Evolutionary conservation across 2,888 invertebrate genomes (phyloP), one percentile per base, ranked within the genome.

Genomic region (Andrena fulva): DNA sequence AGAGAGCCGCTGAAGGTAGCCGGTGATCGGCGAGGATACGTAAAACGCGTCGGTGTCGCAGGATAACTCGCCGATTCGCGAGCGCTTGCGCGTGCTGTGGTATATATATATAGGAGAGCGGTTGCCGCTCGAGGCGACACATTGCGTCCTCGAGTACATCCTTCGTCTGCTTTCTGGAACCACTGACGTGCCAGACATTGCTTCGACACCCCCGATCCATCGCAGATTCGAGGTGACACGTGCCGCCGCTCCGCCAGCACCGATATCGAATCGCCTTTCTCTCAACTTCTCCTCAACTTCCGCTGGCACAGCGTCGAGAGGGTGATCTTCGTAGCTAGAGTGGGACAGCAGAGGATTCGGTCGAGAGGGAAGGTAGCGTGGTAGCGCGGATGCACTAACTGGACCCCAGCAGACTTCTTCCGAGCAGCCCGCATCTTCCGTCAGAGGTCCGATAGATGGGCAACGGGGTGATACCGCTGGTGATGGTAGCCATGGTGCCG

Each of bases 71-170:
- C 64, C 56, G 48, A 72, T 77, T 72, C 64, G 12, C 54, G 24
- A 48, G 60, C 78, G 74, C 75, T 68, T 75, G 78, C 75, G 78
- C 69, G 63, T 24, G 42, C 68, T 10, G 7, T 24, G 20, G 24
- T n/a, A 16, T 73, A 20, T 73, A 72, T 88, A 86, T 86, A 88
- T 88, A 88, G 86, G 81, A 80, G 81, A 72, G 83, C 79, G 76
- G 31, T 80, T 35, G 67, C 73, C 67, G 77, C 70, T 76, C 81
- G 79, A 76, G 76, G 60, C 86, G 78, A 82, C 86, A 86, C 86
- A 88, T 88, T 85, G 86, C 85, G 78, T 83, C 68, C 86, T 82
- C 85, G 84, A 86, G 80, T 59, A 80, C 76, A 71, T 74, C 77
- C 83, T 77, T 82, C 77, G 78, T 77, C 56, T 56, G 56, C 77